Evolutionary conservation across 2,113 vertebrate genomes (phyloP).

Genomic region (Eulemur rufifrons): DNA sequence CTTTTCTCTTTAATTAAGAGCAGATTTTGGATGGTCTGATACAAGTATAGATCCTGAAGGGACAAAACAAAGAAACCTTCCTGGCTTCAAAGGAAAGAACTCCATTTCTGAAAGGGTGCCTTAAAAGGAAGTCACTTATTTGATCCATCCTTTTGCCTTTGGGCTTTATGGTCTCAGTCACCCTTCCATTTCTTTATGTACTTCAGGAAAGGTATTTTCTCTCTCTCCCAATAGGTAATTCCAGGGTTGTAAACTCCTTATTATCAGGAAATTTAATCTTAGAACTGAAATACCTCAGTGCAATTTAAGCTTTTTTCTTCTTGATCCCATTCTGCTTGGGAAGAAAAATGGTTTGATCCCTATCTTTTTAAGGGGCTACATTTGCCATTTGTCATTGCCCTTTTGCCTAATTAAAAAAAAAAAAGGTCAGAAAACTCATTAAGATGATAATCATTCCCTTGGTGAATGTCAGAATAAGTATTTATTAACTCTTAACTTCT

Average conservation of each 20-base stretch:
- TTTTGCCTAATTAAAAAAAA: background rate
- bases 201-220: background rate
- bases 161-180: background rate
- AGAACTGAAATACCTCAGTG: conserved; percentile 73
- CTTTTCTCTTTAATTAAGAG: conserved; percentile 5
- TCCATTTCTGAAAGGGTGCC: conserved; percentile 9
- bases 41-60: background rate
- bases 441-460: conserved; percentile 36
- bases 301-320: conserved; percentile 62
- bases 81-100: conserved; percentile 19
- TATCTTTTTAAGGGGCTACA: conserved; percentile 34
- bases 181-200: background rate
- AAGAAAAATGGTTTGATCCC: conserved; percentile 51
- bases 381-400: conserved; percentile 31
- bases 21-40: background rate
- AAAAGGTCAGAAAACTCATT: conserved; percentile 28
- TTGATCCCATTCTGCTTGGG: conserved; percentile 35
- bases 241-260: conserved; percentile 51
- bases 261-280: conserved; percentile 62
- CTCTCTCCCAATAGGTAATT: background rate
- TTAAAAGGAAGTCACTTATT: conserved; percentile 50
- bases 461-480: conserved; percentile 36
- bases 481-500: conserved; percentile 41
- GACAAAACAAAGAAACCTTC: conserved; percentile 1
- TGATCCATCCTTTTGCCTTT: conserved; percentile 16